Percentiles rank a stretch among this genome's conserved stretches.
Conservation (phyloP, 2,797 vertebrate species). For the Pogonophryne albipinna region DNA sequence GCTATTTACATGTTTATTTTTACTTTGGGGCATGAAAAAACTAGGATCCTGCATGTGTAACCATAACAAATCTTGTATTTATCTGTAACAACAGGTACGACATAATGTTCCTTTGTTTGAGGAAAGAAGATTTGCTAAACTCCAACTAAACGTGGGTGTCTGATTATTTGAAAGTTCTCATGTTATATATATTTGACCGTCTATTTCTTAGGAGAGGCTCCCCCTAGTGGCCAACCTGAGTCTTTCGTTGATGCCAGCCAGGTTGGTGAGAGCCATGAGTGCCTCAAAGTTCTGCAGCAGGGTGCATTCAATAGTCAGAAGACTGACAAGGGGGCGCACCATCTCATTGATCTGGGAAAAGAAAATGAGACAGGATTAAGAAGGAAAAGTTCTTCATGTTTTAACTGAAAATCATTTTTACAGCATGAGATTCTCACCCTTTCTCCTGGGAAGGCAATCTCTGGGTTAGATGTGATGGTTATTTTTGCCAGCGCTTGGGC, state of each 20-base stretch:
- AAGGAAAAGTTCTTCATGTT: neutral
- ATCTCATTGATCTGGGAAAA: conserved; percentile 92
- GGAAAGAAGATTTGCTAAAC: neutral
- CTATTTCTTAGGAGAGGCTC: conserved; percentile 37
- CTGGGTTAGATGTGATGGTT: conserved; percentile 96
- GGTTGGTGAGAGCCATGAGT: conserved; percentile 96
- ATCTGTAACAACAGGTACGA: no score
- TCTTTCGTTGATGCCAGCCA: conserved; percentile 94
- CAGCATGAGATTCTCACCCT: conserved; percentile 80
- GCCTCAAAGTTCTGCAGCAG: conserved; percentile 97
- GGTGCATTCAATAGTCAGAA: conserved; percentile 90
- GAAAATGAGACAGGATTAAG: conserved; percentile 13
- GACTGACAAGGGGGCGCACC: conserved; percentile 92
- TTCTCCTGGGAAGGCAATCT: conserved; percentile 97
- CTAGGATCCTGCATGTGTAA: no score
- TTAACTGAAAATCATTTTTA: neutral
- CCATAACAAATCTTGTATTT: no score
- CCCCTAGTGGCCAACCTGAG: conserved; percentile 89
- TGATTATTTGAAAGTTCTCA: neutral
- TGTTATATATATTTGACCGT: neutral
- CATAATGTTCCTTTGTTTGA: neutral
- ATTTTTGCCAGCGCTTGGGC: conserved; percentile 97
- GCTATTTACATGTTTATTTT: no score
- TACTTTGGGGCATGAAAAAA: no score
- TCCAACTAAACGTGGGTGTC: neutral